phyloP scores from a whole-genome alignment of 2,113 vertebrate genomes.

The Delphinus delphis region DNA sequence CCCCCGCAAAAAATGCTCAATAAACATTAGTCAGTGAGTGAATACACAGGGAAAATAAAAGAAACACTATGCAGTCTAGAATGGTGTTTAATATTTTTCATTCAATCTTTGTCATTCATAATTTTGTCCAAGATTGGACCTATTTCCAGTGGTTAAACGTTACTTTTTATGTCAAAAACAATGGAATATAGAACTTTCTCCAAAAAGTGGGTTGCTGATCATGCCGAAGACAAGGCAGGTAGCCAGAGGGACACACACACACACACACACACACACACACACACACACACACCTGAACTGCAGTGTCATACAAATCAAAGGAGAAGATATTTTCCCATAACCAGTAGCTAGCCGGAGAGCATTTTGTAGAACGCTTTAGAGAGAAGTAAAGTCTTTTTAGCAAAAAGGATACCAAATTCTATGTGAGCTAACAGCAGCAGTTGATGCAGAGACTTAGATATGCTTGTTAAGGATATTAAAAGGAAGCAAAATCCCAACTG shows the following conservation, averaged over 20 bases:
- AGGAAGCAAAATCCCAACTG: background rate
- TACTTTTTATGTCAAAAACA: slow-evolving; percentile 5
- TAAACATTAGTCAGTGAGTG: background rate
- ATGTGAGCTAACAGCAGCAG: background rate
- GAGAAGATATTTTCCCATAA: slow-evolving; percentile 1
- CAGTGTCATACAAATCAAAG: background rate
- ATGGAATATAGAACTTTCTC: background rate
- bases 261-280: background rate
- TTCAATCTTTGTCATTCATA: background rate
- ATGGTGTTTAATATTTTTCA: background rate
- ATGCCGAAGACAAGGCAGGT: background rate
- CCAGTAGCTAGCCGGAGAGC: background rate
- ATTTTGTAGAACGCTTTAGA: background rate
- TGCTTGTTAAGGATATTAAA: background rate
- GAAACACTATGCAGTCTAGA: background rate
- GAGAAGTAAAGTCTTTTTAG: background rate
- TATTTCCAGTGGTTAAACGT: background rate
- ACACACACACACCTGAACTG: background rate
- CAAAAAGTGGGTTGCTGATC: background rate
- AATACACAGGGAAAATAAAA: background rate
- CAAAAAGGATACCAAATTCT: background rate
- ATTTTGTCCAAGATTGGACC: background rate
- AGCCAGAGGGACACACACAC: background rate
- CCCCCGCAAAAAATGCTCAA: too few species aligned
- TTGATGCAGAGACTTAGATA: background rate